Percentiles rank a stretch among this genome's conserved stretches.
Conservation (phyloP, 2,113 vertebrate genomes). For the Kryptolebias marmoratus region DNA sequence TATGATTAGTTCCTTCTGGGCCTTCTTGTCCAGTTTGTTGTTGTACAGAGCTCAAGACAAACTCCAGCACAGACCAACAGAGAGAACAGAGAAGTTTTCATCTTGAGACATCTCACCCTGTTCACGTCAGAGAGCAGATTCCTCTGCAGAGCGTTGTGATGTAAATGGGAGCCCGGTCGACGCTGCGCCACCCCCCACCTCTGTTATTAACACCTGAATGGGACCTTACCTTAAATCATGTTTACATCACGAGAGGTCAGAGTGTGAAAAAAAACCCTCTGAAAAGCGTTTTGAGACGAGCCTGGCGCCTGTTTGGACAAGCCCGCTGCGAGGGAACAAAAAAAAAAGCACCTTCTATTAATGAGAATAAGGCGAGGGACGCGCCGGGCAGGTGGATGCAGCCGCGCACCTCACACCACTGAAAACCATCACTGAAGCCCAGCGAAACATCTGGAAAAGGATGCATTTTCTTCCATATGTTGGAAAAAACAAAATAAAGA, state of each 20-base stretch:
- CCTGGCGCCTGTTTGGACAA: constrained; percentile 83
- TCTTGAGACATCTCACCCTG: constrained; percentile 13
- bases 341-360: constrained; percentile 54
- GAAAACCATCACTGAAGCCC: too few relatives aligned
- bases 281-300: constrained; percentile 49
- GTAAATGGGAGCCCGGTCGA: constrained; percentile 62
- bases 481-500: too few relatives aligned
- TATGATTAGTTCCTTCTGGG: too few relatives aligned
- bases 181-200: constrained; percentile 18
- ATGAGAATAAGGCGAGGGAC: constrained; percentile 63
- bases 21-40: neutral
- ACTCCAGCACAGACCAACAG: neutral
- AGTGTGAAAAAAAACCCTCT: constrained; percentile 22
- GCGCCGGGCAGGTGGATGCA: constrained; percentile 25
- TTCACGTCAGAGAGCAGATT: constrained; percentile 44
- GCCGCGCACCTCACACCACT: neutral
- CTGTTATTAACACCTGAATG: constrained; percentile 75
- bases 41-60: neutral
- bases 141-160: constrained; percentile 57
- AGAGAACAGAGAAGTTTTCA: neutral
- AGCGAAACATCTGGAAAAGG: too few relatives aligned
- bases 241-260: constrained; percentile 58
- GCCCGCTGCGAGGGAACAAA: constrained; percentile 69
- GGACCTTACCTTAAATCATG: constrained; percentile 53
- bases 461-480: too few relatives aligned